Base-by-base conservation (phyloP, 2,888 invertebrate species). In the Drosophila lacicola region DNA sequence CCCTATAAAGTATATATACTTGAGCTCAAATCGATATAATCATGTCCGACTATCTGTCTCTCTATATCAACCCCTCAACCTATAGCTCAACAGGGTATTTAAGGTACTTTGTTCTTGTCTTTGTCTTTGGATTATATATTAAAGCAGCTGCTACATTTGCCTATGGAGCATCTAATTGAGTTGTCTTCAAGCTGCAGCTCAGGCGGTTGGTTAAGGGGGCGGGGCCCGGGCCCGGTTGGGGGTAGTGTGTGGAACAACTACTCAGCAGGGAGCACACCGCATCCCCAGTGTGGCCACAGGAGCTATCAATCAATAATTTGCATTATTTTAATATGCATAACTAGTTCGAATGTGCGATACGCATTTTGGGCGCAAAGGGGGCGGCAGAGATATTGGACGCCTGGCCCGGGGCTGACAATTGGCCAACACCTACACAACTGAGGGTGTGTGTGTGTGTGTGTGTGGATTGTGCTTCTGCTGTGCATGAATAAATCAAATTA, bases 401-500 rank as follows among this genome's bases (percentile, higher is more conserved):
- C 29, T 2, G 8, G 8, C 8, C 8, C 29, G 2, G 21, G 3
- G 33, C 33, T 13, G 25, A 19, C 53, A 33, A 54, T 46, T 36
- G 55, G 3, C 41, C 19, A 47, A 68, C 65, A 70, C 61, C 44
- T 51, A 51, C 46, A 10, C 3, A 36, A 19, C 14, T 33, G 39
- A 1, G 33, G 19, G 49, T 34, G 46, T 19, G 44, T 33, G 25
- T 51, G 10, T 19, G 34, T 17, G 41, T 53, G 53, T 51, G 29
- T 37, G 63, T 62, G 58, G 39, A 44, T 49, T 57, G 56, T 56
- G 36, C 8, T 8, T 8, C 8, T 29, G 44, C 17, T 60, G 65
- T 56, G 66, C 47, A 47, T 60, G 74, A 80, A 84, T 88, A 88
- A 88, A 86, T 86, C 83, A 85, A 85, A 85, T 80, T 71, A 71